Conservation (phyloP, 2,113 vertebrate genomes). For the Chionomys nivalis region DNA sequence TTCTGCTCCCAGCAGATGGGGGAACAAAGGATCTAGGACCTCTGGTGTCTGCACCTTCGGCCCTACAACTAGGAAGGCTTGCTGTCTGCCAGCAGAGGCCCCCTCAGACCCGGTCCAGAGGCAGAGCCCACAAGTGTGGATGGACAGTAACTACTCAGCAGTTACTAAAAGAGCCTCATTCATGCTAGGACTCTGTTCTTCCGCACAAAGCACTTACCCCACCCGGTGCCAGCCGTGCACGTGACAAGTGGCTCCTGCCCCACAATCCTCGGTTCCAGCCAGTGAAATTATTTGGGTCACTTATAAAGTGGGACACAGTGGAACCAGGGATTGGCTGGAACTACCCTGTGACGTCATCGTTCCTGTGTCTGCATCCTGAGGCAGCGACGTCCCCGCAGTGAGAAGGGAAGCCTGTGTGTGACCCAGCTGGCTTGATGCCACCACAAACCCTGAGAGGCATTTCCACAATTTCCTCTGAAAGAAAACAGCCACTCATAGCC, state of each 20-base stretch:
- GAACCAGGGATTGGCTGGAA: background rate
- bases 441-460: background rate
- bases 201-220: background rate
- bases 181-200: background rate
- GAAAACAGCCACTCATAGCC: background rate
- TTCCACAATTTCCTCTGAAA: constrained; percentile 57
- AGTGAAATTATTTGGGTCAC: background rate
- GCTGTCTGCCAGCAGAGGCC: rapidly evolving
- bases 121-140: background rate
- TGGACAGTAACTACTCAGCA: background rate
- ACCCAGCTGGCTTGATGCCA: constrained; percentile 35
- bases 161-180: background rate
- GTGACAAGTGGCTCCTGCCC: background rate
- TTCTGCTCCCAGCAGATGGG: background rate
- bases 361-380: background rate
- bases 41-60: background rate
- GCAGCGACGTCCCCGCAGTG: background rate
- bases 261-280: background rate
- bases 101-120: background rate
- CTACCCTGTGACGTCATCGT: rapidly evolving
- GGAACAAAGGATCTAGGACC: background rate
- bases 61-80: background rate
- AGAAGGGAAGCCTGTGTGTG: constrained; percentile 14
- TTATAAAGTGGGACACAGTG: background rate
- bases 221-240: background rate